phyloP scores from a whole-genome alignment of 2,888 invertebrate genomes.

The Chrysodeixis includens region DNA sequence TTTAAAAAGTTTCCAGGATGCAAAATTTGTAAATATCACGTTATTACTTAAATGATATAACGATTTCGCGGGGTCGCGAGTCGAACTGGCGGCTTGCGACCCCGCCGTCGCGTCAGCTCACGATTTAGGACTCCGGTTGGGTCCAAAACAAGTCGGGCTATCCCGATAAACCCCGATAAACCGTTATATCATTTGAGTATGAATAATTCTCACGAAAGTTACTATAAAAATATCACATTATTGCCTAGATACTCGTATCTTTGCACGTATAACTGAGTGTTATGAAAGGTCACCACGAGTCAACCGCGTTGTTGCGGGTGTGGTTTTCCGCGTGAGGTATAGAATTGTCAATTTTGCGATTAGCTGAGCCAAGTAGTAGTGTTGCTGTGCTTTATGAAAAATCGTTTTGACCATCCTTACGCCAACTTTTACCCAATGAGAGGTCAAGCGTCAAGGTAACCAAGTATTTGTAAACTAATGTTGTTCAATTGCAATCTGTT shows the following conservation, averaged over 20 bases:
- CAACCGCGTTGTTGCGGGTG: background rate
- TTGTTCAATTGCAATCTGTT: conserved; percentile 8
- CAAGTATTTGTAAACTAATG: background rate
- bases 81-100: too few species aligned
- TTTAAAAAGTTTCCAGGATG: conserved; percentile 8
- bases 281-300: background rate
- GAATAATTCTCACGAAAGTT: too few species aligned
- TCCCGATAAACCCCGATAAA: too few species aligned
- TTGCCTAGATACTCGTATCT: background rate
- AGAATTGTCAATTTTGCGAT: background rate
- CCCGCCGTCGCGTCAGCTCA: too few species aligned
- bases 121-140: too few species aligned
- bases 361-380: background rate
- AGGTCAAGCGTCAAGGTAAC: conserved; percentile 10
- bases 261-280: background rate
- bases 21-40: background rate
- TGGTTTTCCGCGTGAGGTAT: background rate
- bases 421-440: conserved; percentile 2
- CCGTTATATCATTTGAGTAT: too few species aligned
- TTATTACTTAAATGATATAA: too few species aligned
- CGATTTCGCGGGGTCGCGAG: too few species aligned
- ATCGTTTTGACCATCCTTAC: background rate
- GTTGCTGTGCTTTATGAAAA: background rate
- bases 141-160: too few species aligned
- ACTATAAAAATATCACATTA: too few species aligned